phyloP scores from a whole-genome alignment of 1,140 invertebrate genomes.

The Zaprionus gabonicus region DNA sequence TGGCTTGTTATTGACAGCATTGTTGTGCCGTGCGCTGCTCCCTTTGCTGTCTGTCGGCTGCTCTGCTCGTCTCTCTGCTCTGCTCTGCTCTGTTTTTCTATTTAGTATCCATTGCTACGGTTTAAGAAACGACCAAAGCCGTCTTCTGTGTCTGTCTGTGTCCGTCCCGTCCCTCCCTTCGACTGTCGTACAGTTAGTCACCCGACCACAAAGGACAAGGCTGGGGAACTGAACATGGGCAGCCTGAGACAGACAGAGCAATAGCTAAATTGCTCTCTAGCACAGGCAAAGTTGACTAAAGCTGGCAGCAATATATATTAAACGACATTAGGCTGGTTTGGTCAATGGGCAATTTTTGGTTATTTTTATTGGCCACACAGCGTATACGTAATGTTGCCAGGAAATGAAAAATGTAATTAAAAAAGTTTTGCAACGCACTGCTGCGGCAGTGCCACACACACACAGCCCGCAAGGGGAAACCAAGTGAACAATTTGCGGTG shows the following conservation, averaged over 20 bases:
- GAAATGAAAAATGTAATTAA: slow-evolving; percentile 83
- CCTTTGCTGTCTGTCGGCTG: not conserved
- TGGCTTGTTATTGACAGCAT: slow-evolving; percentile 78
- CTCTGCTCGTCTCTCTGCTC: slow-evolving; percentile 1
- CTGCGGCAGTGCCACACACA: not conserved
- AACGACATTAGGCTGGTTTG: slow-evolving; percentile 62
- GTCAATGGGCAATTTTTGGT: slow-evolving; percentile 72
- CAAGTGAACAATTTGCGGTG: slow-evolving; percentile 65
- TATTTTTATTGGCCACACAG: slow-evolving; percentile 69
- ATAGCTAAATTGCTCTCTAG: slow-evolving; percentile 62
- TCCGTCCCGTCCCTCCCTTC: slow-evolving; percentile 2
- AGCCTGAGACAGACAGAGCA: slow-evolving; percentile 43
- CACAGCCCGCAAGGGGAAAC: slow-evolving; percentile 2
- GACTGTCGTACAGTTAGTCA: slow-evolving; percentile 70
- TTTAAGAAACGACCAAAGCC: slow-evolving; percentile 61
- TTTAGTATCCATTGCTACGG: slow-evolving; percentile 9
- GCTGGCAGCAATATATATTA: slow-evolving; percentile 48
- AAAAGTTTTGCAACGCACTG: slow-evolving; percentile 63
- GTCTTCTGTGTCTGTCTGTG: slow-evolving; percentile 56
- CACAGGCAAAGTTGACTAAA: slow-evolving; percentile 21
- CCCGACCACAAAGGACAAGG: slow-evolving; percentile 57
- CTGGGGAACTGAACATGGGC: not conserved
- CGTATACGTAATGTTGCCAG: slow-evolving; percentile 75
- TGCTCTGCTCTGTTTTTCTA: slow-evolving; percentile 4
- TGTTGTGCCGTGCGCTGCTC: slow-evolving; percentile 47